A percentile compares a stretch with the other conserved stretches of the same genome.
Evolutionary conservation across 2,797 vertebrate species (phyloP).

Genomic region (Arnoldichthys spilopterus): DNA sequence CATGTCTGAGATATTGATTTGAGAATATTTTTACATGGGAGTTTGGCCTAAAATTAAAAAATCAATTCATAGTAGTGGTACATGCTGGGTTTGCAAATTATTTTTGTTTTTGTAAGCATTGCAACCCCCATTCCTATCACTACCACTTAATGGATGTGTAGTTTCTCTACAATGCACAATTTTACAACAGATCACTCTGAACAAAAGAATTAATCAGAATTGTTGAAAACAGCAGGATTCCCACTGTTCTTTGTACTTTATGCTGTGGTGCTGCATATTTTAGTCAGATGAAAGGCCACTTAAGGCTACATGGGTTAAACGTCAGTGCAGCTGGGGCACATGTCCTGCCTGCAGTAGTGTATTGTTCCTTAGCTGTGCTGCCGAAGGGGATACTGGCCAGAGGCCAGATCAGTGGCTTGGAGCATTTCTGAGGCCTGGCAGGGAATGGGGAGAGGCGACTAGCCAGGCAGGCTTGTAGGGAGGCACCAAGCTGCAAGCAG

Average conservation of each 20-base stretch:
- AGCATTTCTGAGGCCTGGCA: conserved; percentile 21
- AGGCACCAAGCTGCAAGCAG: conserved; percentile 38
- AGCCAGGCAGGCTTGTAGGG: conserved; percentile 25
- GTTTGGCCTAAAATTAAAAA: no score
- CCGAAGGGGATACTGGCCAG: conserved; percentile 15
- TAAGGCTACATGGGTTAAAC: conserved; percentile 7
- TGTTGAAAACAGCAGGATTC: not conserved
- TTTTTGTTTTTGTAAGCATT: not conserved
- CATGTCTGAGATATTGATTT: no score
- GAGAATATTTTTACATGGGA: no score
- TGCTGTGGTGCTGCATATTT: not conserved
- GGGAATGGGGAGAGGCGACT: conserved; percentile 15
- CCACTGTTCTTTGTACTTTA: not conserved
- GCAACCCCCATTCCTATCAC: not conserved
- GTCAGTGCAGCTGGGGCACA: conserved; percentile 5
- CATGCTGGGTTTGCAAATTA: no score
- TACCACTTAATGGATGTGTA: not conserved
- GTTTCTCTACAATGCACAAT: not conserved
- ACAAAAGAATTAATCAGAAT: not conserved
- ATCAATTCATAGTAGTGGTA: no score
- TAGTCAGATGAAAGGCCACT: not conserved
- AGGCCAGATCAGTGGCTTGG: conserved; percentile 39
- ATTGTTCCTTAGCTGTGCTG: conserved; percentile 21
- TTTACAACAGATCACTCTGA: no score
- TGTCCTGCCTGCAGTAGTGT: conserved; percentile 29